Base-by-base conservation (phyloP, 1,140 invertebrate genomes). In the Thereuonema tuberculata region DNA sequence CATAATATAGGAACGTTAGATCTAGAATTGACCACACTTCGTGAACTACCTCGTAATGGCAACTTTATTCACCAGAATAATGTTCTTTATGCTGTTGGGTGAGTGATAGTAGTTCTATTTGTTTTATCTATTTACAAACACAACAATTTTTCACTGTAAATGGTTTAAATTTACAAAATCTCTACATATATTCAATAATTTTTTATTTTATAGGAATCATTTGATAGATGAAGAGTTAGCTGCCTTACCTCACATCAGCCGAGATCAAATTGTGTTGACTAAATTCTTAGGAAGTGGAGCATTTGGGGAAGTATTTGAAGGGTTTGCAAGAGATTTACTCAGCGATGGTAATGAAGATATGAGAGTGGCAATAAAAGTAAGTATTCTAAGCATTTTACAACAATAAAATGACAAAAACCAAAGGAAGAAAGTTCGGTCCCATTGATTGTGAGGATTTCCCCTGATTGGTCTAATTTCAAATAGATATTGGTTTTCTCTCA, bases 281-380 rank as follows among this genome's bases (percentile, higher is more conserved):
- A 90, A 92, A 70, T 92, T 93, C 68, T 74, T 98, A 43, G 94
- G 93, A 0, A 91, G 87, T 62, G 95, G 94, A 1, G 92, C 92
- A n/a, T 98, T 98, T 70, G 94, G 93, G 1, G 92, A 96, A 75
- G 94, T 98, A 1, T 95, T 87, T 70, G 89, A 95, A 77, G 94
- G 93, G 0, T 80, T 83, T 46, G 83, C 87, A 0, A 81, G 81
- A 64, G 78, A 82, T 62, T 71, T 87, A 25, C 70, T 69, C 23
- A 65, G 69, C 25, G 63, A 61, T 54, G 64, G 66, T 12, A 79
- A 70, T 59, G 65, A 74, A 3, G 78, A 81, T 24, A 81, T 81
- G 12, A 82, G 82, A 71, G 87, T 93, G 47, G 89, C 89, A 46
- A 84, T 93, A 9, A 94, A 93, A 76, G 87, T 89, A 73, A 69